These are phyloP conservation scores for Corythaeola cristata DNA, from an alignment of 2,113 vertebrate genomes.

Conservation along the genomic window DNA sequence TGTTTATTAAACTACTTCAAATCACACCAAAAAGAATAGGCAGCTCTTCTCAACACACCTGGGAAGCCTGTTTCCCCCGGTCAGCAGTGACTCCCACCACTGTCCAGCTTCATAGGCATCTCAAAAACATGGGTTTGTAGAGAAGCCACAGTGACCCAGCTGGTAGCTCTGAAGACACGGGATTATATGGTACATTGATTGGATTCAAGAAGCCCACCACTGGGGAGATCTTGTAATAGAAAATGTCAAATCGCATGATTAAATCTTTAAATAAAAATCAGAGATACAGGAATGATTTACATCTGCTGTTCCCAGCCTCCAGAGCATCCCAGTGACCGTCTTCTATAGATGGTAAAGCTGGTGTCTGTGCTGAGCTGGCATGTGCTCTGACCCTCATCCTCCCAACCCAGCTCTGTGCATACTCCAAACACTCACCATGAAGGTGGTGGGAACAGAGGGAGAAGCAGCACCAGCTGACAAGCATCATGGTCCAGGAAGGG, in stretches of 20 bases:
- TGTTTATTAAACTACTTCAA: not conserved
- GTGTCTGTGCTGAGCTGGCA: fast-evolving
- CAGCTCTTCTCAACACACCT: not conserved
- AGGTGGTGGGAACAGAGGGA: not conserved
- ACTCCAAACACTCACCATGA: not conserved
- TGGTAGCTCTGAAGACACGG: not conserved
- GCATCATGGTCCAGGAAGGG: not conserved
- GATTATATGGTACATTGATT: not conserved
- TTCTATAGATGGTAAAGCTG: not conserved
- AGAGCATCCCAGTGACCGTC: not conserved
- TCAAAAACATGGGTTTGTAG: not conserved
- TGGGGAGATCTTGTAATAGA: not conserved
- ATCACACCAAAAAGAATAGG: not conserved
- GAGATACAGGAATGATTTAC: not conserved
- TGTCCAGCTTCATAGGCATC: not conserved
- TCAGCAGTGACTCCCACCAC: not conserved
- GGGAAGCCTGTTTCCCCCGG: not conserved
- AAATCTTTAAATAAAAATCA: not conserved
- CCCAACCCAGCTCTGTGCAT: not conserved
- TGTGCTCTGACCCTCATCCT: not conserved
- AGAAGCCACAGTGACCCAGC: not conserved
- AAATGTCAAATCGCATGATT: not conserved
- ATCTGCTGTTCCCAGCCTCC: not conserved
- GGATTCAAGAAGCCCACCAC: not conserved
- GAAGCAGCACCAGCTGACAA: not conserved